Percentiles rank a stretch among this genome's conserved stretches.
Evolutionary conservation across 53 echinoderm and acorn worm genomes (phyloP).

Genomic region (Paracentrotus lividus): DNA sequence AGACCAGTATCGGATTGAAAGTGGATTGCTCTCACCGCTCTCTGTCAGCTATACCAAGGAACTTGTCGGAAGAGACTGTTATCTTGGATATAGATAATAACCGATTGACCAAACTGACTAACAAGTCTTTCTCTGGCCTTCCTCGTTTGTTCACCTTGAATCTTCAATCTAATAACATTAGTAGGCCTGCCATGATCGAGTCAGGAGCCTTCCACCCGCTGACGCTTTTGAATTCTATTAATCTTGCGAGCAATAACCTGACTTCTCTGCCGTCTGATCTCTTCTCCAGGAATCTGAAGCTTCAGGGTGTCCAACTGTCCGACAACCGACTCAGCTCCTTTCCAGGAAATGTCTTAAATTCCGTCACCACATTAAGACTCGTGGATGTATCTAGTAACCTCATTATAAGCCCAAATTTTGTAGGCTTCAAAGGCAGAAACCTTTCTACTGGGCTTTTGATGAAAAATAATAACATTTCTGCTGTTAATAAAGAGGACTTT

Average conservation of each 20-base stretch:
- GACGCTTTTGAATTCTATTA: not conserved
- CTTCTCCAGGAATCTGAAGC: not conserved
- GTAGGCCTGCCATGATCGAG: not conserved
- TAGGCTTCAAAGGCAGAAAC: conserved; percentile 18
- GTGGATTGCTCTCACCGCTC: conserved; percentile 38
- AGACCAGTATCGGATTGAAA: not conserved
- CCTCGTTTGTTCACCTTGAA: not conserved
- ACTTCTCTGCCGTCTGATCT: not conserved
- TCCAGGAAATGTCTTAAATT: not conserved
- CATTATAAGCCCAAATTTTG: not conserved
- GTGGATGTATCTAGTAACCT: not conserved
- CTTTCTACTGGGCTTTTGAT: not conserved
- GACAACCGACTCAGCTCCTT: not conserved
- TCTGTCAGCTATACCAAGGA: not conserved
- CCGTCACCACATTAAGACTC: not conserved
- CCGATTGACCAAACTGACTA: not conserved
- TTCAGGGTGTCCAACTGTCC: not conserved
- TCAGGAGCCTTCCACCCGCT: not conserved
- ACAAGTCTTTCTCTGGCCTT: not conserved
- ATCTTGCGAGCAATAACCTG: not conserved
- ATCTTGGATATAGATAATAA: conserved; percentile 7
- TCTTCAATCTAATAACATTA: not conserved
- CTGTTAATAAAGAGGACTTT: conserved; percentile 2
- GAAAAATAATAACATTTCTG: too few species aligned
- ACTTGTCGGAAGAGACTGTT: not conserved